These are phyloP conservation scores for Scomberomorus guttatus DNA, from an alignment of 2,797 vertebrate species.

Conservation along the genomic window DNA sequence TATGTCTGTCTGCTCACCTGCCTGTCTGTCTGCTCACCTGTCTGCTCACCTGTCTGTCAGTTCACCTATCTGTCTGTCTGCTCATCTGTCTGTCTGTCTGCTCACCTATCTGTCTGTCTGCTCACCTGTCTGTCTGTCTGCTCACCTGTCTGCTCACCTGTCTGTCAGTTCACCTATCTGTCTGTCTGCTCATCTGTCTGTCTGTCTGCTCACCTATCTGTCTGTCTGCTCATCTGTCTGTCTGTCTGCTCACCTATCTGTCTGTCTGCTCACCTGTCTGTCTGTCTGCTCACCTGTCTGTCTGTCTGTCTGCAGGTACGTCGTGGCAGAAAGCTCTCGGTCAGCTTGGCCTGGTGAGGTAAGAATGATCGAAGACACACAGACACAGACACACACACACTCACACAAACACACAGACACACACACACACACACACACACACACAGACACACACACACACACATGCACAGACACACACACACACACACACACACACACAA, in stretches of 20 bases:
- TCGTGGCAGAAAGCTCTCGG: constrained; percentile 63
- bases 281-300: neutral
- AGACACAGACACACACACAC: no score
- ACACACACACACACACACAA: constrained; percentile 8
- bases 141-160: neutral
- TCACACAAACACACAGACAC: neutral
- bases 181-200: neutral
- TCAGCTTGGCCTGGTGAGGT: constrained; percentile 74
- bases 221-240: neutral
- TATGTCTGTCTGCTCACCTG: neutral
- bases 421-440: constrained; percentile 3
- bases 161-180: neutral
- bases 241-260: neutral
- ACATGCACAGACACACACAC: neutral
- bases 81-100: neutral
- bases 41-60: neutral
- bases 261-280: neutral
- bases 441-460: neutral
- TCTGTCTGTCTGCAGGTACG: constrained; percentile 52
- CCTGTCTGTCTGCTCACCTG: neutral
- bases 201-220: neutral
- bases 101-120: neutral
- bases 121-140: neutral
- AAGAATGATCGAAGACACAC: constrained; percentile 17
- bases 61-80: neutral